A percentile compares a stretch with the other conserved stretches of the same genome.
These are phyloP conservation scores for Bedellia somnulentella DNA, from an alignment of 2,888 invertebrate species.

Conservation along the genomic window DNA sequence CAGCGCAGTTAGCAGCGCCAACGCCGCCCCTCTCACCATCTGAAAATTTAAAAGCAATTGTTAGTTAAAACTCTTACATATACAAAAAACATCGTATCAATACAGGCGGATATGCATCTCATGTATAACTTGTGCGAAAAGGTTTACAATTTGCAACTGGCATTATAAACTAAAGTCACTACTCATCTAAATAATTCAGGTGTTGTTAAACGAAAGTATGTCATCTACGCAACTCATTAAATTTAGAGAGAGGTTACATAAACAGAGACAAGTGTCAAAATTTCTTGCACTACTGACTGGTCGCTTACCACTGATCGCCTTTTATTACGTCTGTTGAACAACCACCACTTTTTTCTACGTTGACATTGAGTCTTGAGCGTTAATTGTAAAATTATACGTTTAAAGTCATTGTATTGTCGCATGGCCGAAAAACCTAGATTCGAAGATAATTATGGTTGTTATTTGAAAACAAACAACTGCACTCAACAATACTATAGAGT, in stretches of 20 bases:
- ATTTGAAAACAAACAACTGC: background rate
- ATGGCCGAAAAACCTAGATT: slow-evolving; percentile 41
- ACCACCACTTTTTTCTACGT: slow-evolving; percentile 38
- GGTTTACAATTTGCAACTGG: too few species aligned
- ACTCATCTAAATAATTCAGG: slow-evolving; percentile 53
- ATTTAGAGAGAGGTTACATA: slow-evolving; percentile 50
- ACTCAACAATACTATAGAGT: too few species aligned
- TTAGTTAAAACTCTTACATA: slow-evolving; percentile 7
- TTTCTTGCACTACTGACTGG: slow-evolving; percentile 42
- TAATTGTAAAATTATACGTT: slow-evolving; percentile 57
- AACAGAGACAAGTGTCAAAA: slow-evolving; percentile 42
- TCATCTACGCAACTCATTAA: slow-evolving; percentile 31
- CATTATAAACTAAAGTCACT: too few species aligned
- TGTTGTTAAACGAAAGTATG: slow-evolving; percentile 33
- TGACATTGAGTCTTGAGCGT: slow-evolving; percentile 57
- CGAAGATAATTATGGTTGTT: slow-evolving; percentile 22
- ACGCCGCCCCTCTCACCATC: slow-evolving; percentile 60
- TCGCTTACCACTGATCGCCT: slow-evolving; percentile 46
- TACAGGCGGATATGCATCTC: background rate
- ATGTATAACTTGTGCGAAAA: too few species aligned
- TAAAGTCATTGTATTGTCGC: slow-evolving; percentile 25
- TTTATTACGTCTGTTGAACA: slow-evolving; percentile 41
- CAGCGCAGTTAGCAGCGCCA: slow-evolving; percentile 49
- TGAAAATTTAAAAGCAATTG: slow-evolving; percentile 34
- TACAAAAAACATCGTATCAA: slow-evolving; percentile 11